Evolutionary conservation across 2,113 vertebrate genomes (phyloP), one percentile per base, ranked within the genome.

Genomic region (Pelusios castaneus): DNA sequence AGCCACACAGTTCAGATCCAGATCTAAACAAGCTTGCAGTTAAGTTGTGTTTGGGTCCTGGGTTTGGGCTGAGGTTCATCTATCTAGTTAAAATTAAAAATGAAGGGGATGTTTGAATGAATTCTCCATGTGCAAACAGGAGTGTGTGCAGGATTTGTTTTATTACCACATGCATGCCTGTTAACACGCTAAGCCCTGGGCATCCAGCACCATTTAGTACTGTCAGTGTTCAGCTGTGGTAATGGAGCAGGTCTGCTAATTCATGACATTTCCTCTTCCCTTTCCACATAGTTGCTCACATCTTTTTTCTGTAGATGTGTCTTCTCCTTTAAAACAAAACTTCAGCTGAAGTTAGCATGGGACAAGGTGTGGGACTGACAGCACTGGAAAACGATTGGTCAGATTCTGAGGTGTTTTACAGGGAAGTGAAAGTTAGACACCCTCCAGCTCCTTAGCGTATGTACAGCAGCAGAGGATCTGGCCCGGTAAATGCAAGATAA

Each of bases 401-500:
- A 47, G 27, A 78, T 60, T 86, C 73, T 58, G 21, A 60, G 43
- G 6, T 29, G 8, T 29, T 4, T 14, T 43, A 17, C 41, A 5
- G 8, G 10, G n/a, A 38, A 11, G 63, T 70, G 24, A 45, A 76
- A 45, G 41, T 45, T 6, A 49, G 80, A 49, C 52, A 87, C 79
- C 16, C 73, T 12, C 47, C 85, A 7, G 8, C 87, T 92, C 82
- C 24, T 10, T 82, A n/a, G n/a, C 49, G 84, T 82, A 82, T 95
- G 83, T 94, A 45, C 80, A 84, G 89, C 70, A 92, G 41, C 77
- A 67, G 49, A 87, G 45, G 75, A 87, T 94, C 77, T 89, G 80
- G 94, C 73, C 56, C 92, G 92, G 31, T 56, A 84, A 89, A 90
- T 54, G 76, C 7, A 89, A 88, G 81, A 76, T 78, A 88, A 90